Evolutionary conservation across 2,888 invertebrate genomes (phyloP), one percentile per base, ranked within the genome.

Genomic region (Tachystola acroxantha): DNA sequence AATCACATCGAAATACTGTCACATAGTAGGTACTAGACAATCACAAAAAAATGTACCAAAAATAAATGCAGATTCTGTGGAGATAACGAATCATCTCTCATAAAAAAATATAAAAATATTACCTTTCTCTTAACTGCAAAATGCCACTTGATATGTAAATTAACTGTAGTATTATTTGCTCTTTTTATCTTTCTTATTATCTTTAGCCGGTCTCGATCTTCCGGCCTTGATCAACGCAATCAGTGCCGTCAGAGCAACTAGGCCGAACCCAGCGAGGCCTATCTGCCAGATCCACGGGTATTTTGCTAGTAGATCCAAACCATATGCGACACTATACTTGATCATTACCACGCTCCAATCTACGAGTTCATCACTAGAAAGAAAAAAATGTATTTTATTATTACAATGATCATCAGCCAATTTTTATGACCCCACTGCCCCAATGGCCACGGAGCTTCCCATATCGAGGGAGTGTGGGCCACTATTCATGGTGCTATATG

Each of bases 211-310:
- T 46, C 67, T 73, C 7, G 76, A 53, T 37, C 64, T 65, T 32
- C 82, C 73, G 3, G 87, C 87, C 54, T 86, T 88, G 9, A 82
- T 40, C 9, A 88, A 53, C 1, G 88, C 87, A 44, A 88, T 86
- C 2, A 86, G 55, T 7, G 86, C 84, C 25, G 88, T 88, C 9
- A 88, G 51, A 3, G 72, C 82, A 0, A 88, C 88, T 16, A 88
- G 60, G 2, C 88, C 79, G 45, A 88, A 88, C n/a, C 88, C 88
- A 20, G 66, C 71, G 0, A 68, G 53, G 12, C 84, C 84, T 36
- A 85, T 79, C 56, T 84, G 84, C 87, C 86, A 88, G 29, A 88
- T 69, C 85, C 85, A 88, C 7, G 87, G 88, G 54, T 87, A 58
- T 49, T 72, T 61, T 1, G 64, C 57, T 28, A 87, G 57, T 22